Percentiles rank a stretch among this genome's conserved stretches.
Evolutionary conservation across 2,113 vertebrate genomes (phyloP).

Genomic region (Rostratula benghalensis): DNA sequence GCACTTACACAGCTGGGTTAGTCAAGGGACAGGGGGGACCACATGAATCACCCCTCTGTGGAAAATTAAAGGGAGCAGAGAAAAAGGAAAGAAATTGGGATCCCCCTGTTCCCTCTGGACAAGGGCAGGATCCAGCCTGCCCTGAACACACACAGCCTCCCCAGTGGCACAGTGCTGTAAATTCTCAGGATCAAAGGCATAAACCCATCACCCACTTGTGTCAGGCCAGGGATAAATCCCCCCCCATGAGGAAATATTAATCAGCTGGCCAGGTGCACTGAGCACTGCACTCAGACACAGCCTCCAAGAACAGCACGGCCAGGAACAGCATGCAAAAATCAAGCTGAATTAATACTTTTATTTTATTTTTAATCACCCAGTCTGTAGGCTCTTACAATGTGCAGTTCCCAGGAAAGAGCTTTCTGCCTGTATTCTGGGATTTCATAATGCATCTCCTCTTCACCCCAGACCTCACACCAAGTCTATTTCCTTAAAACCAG

Average conservation of each 20-base stretch:
- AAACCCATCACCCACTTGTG: neutral
- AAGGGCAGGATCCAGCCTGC: neutral
- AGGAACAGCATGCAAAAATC: neutral
- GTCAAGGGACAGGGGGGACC: neutral
- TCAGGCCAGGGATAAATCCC: neutral
- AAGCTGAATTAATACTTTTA: neutral
- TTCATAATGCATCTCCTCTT: neutral
- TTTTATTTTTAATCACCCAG: neutral
- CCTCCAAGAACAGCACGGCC: fast-evolving
- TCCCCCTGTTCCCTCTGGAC: neutral
- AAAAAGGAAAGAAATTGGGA: neutral
- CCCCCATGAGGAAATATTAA: neutral
- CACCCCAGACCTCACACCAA: neutral
- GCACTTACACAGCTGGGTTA: neutral
- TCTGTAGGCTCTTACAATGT: neutral
- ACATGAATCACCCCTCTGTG: neutral
- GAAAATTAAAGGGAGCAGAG: neutral
- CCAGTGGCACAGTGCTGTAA: neutral
- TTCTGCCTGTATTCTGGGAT: neutral
- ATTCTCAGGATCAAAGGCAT: neutral
- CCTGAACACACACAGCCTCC: neutral
- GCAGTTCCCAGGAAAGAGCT: neutral
- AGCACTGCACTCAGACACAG: neutral
- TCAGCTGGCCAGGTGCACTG: neutral
- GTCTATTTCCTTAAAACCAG: neutral